These are phyloP conservation scores for Denticeps clupeoides DNA, from an alignment of 2,797 vertebrate species.

Conservation along the genomic window DNA sequence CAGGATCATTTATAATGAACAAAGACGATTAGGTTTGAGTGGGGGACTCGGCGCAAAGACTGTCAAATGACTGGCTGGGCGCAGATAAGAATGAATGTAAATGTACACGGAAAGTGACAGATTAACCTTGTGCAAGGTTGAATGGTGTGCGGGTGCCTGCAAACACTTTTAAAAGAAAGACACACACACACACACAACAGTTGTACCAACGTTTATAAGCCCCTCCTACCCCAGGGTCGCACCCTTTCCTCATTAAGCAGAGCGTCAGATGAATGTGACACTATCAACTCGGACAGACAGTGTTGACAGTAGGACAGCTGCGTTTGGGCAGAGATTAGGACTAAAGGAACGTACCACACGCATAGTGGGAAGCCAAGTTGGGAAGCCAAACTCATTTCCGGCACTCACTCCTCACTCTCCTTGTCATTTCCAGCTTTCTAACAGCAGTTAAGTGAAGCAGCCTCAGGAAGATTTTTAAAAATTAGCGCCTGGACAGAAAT, in stretches of 20 bases:
- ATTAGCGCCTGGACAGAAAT: too few relatives aligned
- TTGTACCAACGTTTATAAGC: conserved; percentile 14
- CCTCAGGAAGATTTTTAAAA: too few relatives aligned
- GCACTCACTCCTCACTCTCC: too few relatives aligned
- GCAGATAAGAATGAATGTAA: conserved; percentile 70
- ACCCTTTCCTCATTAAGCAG: conserved; percentile 16
- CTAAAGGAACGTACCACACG: too few relatives aligned
- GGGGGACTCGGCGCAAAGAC: conserved; percentile 45
- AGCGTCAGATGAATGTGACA: background rate
- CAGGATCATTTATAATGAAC: conserved; percentile 60
- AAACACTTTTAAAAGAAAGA: conserved; percentile 15
- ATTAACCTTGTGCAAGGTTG: conserved; percentile 71
- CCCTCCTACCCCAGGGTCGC: background rate
- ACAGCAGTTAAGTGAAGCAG: too few relatives aligned
- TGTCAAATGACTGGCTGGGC: conserved; percentile 53
- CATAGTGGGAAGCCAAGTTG: too few relatives aligned
- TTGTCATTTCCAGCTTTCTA: too few relatives aligned
- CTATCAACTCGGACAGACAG: background rate
- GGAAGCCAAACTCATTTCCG: too few relatives aligned
- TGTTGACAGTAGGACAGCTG: background rate
- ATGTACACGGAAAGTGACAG: conserved; percentile 64
- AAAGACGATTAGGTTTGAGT: conserved; percentile 58
- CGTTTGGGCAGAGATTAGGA: too few relatives aligned
- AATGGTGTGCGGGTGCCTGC: conserved; percentile 35
- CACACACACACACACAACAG: conserved; percentile 6